Percentiles rank a stretch among this genome's conserved stretches.
Evolutionary conservation across 2,888 invertebrate species (phyloP).

Genomic region (Sphaeridia pumilis): DNA sequence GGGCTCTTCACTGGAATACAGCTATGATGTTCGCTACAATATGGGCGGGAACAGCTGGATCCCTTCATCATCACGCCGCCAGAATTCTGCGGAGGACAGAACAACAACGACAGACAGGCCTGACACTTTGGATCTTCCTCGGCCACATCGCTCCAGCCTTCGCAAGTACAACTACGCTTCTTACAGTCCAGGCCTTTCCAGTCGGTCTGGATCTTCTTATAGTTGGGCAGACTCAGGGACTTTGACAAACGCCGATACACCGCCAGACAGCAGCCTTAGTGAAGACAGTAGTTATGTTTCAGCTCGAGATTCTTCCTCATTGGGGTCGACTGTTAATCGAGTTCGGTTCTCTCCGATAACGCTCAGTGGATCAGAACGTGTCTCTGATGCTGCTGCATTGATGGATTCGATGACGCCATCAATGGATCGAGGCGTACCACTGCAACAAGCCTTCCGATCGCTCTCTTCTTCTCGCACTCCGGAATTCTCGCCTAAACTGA

Average conservation of each 20-base stretch:
- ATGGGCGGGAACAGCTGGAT: constrained; percentile 21
- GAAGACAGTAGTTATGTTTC: constrained; percentile 83
- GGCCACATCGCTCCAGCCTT: constrained; percentile 64
- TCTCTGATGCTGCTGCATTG: constrained; percentile 43
- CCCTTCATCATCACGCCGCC: constrained; percentile 36
- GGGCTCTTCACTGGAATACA: constrained; percentile 17
- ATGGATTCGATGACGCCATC: constrained; percentile 51
- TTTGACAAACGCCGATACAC: constrained; percentile 65
- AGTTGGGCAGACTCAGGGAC: constrained; percentile 55
- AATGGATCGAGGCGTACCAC: constrained; percentile 41
- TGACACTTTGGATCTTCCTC: constrained; percentile 48
- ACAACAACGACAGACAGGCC: constrained; percentile 48
- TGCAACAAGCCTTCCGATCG: constrained; percentile 41
- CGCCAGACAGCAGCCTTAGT: constrained; percentile 71
- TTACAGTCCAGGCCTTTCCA: constrained; percentile 38
- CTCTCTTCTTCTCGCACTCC: constrained; percentile 15
- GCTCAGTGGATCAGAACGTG: constrained; percentile 38
- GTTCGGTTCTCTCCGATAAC: constrained; percentile 68
- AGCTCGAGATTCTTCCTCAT: constrained; percentile 56
- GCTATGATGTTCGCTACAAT: constrained; percentile 26
- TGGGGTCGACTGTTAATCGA: constrained; percentile 56
- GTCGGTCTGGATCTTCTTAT: constrained; percentile 7
- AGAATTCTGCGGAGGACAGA: constrained; percentile 36
- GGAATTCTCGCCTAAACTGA: constrained; percentile 27
- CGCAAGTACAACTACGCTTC: constrained; percentile 52